Percentiles rank a stretch among this genome's conserved stretches.
These are phyloP conservation scores for Brassicogethes aeneus DNA, from an alignment of 2,888 invertebrate species.

Conservation along the genomic window DNA sequence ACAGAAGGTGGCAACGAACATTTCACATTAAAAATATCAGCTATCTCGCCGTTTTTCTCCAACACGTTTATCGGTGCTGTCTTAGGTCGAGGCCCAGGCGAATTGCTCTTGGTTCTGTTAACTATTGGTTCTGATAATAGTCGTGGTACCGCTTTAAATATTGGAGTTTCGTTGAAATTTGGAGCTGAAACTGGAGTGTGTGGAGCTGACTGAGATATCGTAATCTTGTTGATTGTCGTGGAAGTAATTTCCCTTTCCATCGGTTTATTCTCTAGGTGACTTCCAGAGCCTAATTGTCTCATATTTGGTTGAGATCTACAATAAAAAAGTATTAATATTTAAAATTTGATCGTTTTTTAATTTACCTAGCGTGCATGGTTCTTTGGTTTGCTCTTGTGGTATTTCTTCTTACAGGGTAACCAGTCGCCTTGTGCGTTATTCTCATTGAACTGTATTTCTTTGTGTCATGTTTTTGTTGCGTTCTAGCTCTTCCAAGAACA, in stretches of 20 bases:
- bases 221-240: slow-evolving; percentile 28
- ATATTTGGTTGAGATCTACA: slow-evolving; percentile 40
- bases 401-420: slow-evolving; percentile 47
- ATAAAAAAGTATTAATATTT: slow-evolving; percentile 2
- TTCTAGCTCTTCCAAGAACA: slow-evolving; percentile 33
- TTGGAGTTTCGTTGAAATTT: slow-evolving; percentile 28
- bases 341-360: slow-evolving; percentile 5
- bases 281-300: slow-evolving; percentile 37
- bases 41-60: slow-evolving; percentile 15
- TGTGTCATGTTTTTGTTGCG: slow-evolving; percentile 34
- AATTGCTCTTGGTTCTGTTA: slow-evolving; percentile 23
- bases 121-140: slow-evolving; percentile 37
- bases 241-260: slow-evolving; percentile 33
- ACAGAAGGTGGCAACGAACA: slow-evolving; percentile 27
- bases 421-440: slow-evolving; percentile 43
- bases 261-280: slow-evolving; percentile 33
- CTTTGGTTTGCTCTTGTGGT: slow-evolving; percentile 45
- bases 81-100: slow-evolving; percentile 12
- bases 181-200: slow-evolving; percentile 39
- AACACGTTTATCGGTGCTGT: slow-evolving; percentile 18
- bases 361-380: slow-evolving; percentile 35
- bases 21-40: slow-evolving; percentile 25
- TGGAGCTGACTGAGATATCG: slow-evolving; percentile 39
- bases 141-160: slow-evolving; percentile 33
- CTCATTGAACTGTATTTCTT: slow-evolving; percentile 50